Base-by-base conservation (phyloP, 2,888 invertebrate species). In the Barypeithes pellucidus region DNA sequence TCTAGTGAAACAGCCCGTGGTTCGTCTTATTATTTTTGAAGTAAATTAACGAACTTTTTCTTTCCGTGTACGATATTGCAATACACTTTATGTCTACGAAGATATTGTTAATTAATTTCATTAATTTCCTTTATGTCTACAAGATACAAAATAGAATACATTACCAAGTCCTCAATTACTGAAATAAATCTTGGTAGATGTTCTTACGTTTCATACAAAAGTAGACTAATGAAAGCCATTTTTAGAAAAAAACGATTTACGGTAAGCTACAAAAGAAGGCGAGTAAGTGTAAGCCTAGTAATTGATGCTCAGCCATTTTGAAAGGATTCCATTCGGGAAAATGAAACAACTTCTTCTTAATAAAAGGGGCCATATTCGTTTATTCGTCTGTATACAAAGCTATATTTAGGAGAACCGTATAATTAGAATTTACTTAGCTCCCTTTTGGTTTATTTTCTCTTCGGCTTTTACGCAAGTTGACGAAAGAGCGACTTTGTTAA, bases 381-480 rank as follows among this genome's bases (percentile, higher is more conserved):
- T 54, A 54, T 54, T 54, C 33, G 54, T 54, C 33, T 33, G 54
- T 54, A 54, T 33, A 54, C 54, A 54, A 54, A 54, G 54, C 54
- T 33, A 54, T 33, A 54, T 54, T 54, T 50, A 50, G 50, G 50
- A 20, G 20, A 50, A 50, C 50, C 24, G 50, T 50, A 20, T 50
- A 50, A 24, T 50, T 22, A 50, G 50, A 50, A 50, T 50, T 50
- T 50, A 50, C 50, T 50, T 50, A 50, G 22, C 50, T 50, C 50
- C 20, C 50, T 50, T 47, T 50, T 20, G 24, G 22, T 50, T 22
- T 50, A 50, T 50, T 50, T 50, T 24, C 50, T 50, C 22, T 50
- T 50, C 9, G 50, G 50, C 50, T 50, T 50, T 50, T 50, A 20
- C 22, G n/a, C 16, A 24, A 50, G 22, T 50, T 50, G 50, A 50